Percentiles rank a stretch among this genome's conserved stretches.
These are phyloP conservation scores for Malacosoma neustria DNA, from an alignment of 2,888 invertebrate species.

Conservation along the genomic window DNA sequence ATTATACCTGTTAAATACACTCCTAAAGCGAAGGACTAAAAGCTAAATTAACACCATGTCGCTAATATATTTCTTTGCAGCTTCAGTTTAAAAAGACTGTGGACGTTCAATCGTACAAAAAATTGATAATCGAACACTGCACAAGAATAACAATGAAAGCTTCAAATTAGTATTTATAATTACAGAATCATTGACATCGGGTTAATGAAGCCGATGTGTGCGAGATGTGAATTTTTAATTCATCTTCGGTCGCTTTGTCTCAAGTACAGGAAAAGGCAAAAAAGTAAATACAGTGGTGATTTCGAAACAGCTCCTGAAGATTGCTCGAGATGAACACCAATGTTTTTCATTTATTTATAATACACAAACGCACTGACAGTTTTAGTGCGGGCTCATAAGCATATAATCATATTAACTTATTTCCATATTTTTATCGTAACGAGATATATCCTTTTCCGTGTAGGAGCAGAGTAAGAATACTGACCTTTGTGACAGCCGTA, in stretches of 20 bases:
- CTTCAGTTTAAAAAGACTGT: constrained; percentile 42
- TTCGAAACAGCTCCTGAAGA: background rate
- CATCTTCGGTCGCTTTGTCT: constrained; percentile 18
- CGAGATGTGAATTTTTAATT: constrained; percentile 56
- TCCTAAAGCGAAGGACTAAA: constrained; percentile 33
- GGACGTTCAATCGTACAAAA: constrained; percentile 45
- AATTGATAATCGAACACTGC: constrained; percentile 48
- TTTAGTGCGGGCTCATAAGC: too few relatives aligned
- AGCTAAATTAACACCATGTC: constrained; percentile 25
- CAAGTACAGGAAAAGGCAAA: constrained; percentile 19
- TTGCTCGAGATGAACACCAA: background rate
- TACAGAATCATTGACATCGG: constrained; percentile 60
- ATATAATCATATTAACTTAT: too few relatives aligned
- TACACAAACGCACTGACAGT: too few relatives aligned
- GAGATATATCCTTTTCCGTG: too few relatives aligned
- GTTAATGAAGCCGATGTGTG: constrained; percentile 39
- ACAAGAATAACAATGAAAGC: constrained; percentile 62
- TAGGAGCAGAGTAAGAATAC: too few relatives aligned
- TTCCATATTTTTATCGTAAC: too few relatives aligned
- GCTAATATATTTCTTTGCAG: constrained; percentile 23
- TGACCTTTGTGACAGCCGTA: too few relatives aligned
- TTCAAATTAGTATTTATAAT: constrained; percentile 65
- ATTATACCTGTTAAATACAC: constrained; percentile 18
- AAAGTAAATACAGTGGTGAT: background rate
- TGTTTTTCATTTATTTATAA: too few relatives aligned